A percentile compares a stretch with the other conserved stretches of the same genome.
Conservation (phyloP, 2,797 vertebrate species). For the Psittacula derbiana region DNA sequence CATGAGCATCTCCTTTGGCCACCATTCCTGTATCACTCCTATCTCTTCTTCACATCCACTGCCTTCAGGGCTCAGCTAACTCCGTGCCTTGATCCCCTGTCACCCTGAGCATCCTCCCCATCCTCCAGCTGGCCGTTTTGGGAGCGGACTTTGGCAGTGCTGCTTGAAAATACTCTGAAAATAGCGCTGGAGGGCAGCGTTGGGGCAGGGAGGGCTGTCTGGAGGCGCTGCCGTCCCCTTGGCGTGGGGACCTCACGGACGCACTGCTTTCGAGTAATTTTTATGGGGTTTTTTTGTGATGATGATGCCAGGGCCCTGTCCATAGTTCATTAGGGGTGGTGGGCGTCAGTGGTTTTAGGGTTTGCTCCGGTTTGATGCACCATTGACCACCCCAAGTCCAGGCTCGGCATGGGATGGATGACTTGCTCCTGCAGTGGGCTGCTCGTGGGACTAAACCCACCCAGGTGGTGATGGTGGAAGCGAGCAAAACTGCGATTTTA, state of each 20-base stretch:
- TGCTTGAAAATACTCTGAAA: not conserved
- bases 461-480: not conserved
- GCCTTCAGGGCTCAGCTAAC: accelerated
- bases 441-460: not conserved
- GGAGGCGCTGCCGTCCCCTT: not conserved
- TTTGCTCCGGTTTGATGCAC: accelerated
- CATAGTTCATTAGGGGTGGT: accelerated
- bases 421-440: no score
- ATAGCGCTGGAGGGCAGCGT: not conserved
- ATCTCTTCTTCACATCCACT: not conserved
- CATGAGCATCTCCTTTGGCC: not conserved
- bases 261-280: conserved; percentile 12
- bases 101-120: not conserved
- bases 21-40: accelerated
- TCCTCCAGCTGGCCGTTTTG: not conserved
- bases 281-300: accelerated
- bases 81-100: accelerated
- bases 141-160: not conserved
- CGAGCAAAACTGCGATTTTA: not conserved
- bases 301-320: accelerated
- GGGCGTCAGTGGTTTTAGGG: not conserved
- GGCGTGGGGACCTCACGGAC: not conserved
- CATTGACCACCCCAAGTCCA: accelerated
- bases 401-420: not conserved
- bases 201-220: not conserved